Conservation (phyloP, 2,888 invertebrate species). For the Drosophila nigricruria region DNA sequence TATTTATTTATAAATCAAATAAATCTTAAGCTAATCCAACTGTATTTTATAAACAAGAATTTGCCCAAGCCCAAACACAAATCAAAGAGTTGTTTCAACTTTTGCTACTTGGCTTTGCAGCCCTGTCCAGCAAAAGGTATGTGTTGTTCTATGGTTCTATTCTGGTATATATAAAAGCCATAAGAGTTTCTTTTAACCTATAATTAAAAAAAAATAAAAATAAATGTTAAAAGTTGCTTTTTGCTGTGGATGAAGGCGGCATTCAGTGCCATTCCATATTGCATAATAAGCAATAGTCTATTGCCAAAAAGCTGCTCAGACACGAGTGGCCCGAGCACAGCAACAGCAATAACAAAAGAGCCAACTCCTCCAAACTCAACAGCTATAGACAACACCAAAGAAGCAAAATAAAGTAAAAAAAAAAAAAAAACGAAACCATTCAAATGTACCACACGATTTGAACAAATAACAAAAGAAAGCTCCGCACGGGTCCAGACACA, state of each 20-base stretch:
- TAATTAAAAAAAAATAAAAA: conserved; percentile 2
- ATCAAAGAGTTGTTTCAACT: not conserved
- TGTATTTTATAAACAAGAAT: not conserved
- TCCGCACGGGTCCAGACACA: conserved; percentile 68
- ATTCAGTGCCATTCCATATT: conserved; percentile 50
- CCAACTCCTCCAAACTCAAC: conserved; percentile 63
- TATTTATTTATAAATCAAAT: not conserved
- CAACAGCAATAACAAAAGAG: conserved; percentile 39
- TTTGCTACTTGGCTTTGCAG: conserved; percentile 6
- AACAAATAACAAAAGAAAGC: conserved; percentile 76
- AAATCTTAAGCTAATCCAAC: not conserved
- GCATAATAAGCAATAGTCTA: conserved; percentile 55
- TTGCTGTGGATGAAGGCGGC: conserved; percentile 12
- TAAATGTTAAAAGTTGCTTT: not conserved
- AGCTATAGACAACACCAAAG: conserved; percentile 40
- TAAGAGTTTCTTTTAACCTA: conserved; percentile 1
- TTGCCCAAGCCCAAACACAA: too few species aligned
- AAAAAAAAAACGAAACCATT: conserved; percentile 43
- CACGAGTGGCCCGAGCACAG: conserved; percentile 57
- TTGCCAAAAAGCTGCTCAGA: conserved; percentile 54
- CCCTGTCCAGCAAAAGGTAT: not conserved
- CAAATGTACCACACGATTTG: conserved; percentile 58
- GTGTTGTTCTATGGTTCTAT: not conserved
- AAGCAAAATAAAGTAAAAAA: conserved; percentile 16
- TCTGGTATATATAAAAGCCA: not conserved